Evolutionary conservation across 1,140 invertebrate species (phyloP), one percentile per base, ranked within the genome.

Genomic region (Cylas formicarius): DNA sequence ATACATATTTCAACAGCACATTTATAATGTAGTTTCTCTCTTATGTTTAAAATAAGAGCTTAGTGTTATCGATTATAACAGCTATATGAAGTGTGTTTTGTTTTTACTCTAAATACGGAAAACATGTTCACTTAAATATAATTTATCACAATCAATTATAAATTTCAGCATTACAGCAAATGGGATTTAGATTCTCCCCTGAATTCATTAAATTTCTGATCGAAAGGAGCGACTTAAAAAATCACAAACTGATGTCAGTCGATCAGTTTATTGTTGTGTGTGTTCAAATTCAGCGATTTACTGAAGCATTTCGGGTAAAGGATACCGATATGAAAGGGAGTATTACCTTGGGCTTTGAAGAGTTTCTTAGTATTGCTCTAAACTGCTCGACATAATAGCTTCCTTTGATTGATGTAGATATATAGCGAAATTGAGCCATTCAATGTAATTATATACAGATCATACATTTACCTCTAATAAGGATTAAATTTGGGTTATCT

Each of bases 231-330:
- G 77, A 82, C 67, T 60, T 74, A 2, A 64, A 69, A 53, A 66
- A 67, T 19, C 74, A 79, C 22, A 69, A 73, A 43, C 73, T 73
- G 52, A 76, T 92, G 22, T 82, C 84, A 1, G 78, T 92, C 19
- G 90, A 92, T 67, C 81, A 85, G 47, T 93, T 93, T 58, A 91
- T 93, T 56, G 83, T 91, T 17, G 62, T 84, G 2, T 91, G 87
- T 66, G 81, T 92, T 9, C 83, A 90, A 70, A 78, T 93, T 33
- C 87, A 90, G 63, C 79, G 80, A 21, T 84, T 91, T 53, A 92
- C 76, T 52, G 88, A 91, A 58, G 84, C 84, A 5, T 93, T 93
- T 60, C 70, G 80, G 57, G 65, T 68, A 29, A 74, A 80, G 13
- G 89, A 93, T 58, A 74, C 73, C 0, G 75, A 85, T 48, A 75